These are phyloP conservation scores for Zeus faber DNA, from an alignment of 2,113 vertebrate genomes.

Conservation along the genomic window DNA sequence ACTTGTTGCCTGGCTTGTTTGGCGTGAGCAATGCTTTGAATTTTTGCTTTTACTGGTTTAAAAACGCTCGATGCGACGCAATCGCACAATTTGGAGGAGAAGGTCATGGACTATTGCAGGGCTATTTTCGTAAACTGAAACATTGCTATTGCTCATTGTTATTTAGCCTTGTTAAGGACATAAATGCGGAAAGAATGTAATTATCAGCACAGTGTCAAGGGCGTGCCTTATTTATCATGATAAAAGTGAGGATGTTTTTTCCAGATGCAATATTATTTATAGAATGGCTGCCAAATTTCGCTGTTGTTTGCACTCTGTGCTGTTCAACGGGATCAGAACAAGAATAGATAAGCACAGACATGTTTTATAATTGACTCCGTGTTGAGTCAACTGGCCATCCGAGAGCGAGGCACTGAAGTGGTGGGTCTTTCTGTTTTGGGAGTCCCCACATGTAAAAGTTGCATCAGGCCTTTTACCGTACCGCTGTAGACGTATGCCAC, in stretches of 20 bases:
- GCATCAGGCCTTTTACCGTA: conserved; percentile 9
- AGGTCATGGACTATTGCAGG: too few species aligned
- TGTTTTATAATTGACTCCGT: neutral
- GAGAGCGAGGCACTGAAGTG: neutral
- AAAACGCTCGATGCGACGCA: too few species aligned
- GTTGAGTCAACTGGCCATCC: neutral
- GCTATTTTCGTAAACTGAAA: too few species aligned
- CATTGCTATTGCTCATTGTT: too few species aligned
- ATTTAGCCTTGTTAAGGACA: too few species aligned
- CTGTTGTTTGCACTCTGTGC: neutral
- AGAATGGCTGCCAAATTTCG: neutral
- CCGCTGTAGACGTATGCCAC: conserved; percentile 11
- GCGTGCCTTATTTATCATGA: neutral
- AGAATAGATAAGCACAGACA: conserved; percentile 13
- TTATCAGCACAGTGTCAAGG: neutral
- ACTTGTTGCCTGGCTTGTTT: conserved; percentile 12
- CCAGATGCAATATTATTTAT: conserved; percentile 3
- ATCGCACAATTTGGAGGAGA: too few species aligned
- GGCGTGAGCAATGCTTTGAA: too few species aligned
- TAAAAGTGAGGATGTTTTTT: neutral
- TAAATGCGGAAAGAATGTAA: too few species aligned
- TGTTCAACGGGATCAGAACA: conserved; percentile 7
- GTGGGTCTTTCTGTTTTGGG: conserved; percentile 42
- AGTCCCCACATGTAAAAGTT: conserved; percentile 56
- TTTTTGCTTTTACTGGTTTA: too few species aligned